Conservation (phyloP, 2,797 vertebrate species). For the Pogoniulus pusillus region DNA sequence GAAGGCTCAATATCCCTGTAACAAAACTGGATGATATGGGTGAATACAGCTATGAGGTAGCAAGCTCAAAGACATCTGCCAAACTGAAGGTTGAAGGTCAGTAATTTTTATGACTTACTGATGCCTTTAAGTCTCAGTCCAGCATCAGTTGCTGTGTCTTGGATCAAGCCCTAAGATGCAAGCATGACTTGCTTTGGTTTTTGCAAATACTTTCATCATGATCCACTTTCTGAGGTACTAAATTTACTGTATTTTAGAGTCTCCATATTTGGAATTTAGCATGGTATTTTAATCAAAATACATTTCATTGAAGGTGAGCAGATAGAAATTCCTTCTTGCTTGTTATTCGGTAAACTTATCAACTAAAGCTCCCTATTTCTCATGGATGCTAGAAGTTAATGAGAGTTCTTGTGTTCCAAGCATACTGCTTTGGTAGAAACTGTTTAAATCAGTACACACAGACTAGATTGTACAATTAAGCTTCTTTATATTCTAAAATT, state of each 20-base stretch:
- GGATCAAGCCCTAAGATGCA: not conserved
- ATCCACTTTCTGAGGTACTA: not conserved
- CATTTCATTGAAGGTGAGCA: not conserved
- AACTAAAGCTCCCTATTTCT: not conserved
- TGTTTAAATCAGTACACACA: not conserved
- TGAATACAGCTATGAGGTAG: constrained; percentile 95
- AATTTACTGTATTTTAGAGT: not conserved
- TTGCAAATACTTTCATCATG: not conserved
- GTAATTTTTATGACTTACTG: constrained; percentile 17
- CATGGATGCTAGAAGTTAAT: not conserved
- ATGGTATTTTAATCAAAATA: not conserved
- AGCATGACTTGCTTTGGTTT: not conserved
- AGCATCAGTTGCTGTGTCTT: not conserved
- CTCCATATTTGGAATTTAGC: not conserved
- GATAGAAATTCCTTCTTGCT: not conserved
- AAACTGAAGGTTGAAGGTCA: constrained; percentile 93
- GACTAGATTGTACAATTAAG: not conserved
- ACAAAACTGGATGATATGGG: constrained; percentile 90
- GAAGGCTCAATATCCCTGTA: constrained; percentile 85
- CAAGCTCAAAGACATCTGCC: constrained; percentile 93
- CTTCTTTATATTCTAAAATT: not conserved
- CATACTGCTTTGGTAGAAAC: not conserved
- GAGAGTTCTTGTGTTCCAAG: not conserved
- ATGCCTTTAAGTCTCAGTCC: not conserved
- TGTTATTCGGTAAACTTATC: not conserved